A percentile compares a stretch with the other conserved stretches of the same genome.
These are phyloP conservation scores for Ceratina calcarata DNA, from an alignment of 1,140 invertebrate species.

Conservation along the genomic window DNA sequence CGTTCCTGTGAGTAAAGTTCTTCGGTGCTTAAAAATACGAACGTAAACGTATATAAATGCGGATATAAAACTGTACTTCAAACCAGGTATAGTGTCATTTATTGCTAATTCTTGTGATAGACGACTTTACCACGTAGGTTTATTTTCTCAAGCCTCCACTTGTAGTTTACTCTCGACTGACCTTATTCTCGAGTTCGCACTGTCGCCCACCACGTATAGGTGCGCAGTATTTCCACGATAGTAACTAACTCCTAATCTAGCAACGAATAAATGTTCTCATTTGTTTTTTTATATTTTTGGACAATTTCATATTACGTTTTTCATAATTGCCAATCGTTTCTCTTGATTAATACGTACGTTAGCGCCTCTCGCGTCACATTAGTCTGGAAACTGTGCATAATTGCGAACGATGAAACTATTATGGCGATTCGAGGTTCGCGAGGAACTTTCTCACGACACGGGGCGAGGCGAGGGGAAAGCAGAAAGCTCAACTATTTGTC, in stretches of 20 bases:
- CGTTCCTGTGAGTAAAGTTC: too few relatives aligned
- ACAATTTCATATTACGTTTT: neutral
- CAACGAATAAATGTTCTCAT: neutral
- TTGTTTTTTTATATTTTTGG: too few relatives aligned
- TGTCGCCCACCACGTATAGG: neutral
- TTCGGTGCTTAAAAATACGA: too few relatives aligned
- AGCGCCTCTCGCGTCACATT: constrained; percentile 70
- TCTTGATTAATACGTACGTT: neutral
- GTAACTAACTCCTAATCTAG: neutral
- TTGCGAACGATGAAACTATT: constrained; percentile 74
- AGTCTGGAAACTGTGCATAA: constrained; percentile 73
- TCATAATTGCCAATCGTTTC: neutral
- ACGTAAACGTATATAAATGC: too few relatives aligned
- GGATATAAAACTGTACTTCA: too few relatives aligned
- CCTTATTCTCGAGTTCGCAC: constrained; percentile 19
- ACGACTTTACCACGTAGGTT: neutral
- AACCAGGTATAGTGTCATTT: too few relatives aligned
- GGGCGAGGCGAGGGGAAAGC: neutral
- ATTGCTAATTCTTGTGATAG: neutral
- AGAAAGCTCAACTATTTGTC: constrained; percentile 38
- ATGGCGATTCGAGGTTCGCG: constrained; percentile 67
- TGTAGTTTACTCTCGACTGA: constrained; percentile 13
- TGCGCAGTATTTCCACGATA: neutral
- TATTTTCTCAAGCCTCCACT: constrained; percentile 6
- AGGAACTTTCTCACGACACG: constrained; percentile 65